Evolutionary conservation across 2,797 vertebrate species (phyloP).

Genomic region (Botia almorhae): DNA sequence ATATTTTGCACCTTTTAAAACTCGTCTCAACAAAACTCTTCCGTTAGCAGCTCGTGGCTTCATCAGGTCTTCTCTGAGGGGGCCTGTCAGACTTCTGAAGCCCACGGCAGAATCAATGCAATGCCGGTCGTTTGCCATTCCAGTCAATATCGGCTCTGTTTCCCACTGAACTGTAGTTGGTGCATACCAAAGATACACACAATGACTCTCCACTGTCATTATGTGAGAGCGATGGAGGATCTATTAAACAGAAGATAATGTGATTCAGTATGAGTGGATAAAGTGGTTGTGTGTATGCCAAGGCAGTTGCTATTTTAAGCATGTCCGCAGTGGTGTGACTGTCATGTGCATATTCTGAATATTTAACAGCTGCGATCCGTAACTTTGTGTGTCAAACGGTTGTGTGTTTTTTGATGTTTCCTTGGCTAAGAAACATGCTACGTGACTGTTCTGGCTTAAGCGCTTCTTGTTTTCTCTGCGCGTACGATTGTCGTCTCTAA

Average conservation of each 20-base stretch:
- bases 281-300: conserved; percentile 34
- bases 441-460: too few relatives aligned
- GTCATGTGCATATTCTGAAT: too few relatives aligned
- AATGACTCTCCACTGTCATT: conserved; percentile 55
- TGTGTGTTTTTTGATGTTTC: background rate
- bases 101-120: conserved; percentile 71
- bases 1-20: background rate
- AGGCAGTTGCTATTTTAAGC: conserved; percentile 37
- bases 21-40: conserved; percentile 16
- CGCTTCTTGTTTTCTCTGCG: too few relatives aligned
- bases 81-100: conserved; percentile 43
- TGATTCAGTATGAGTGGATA: conserved; percentile 51
- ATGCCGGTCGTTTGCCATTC: conserved; percentile 76
- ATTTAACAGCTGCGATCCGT: too few relatives aligned
- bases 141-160: conserved; percentile 66
- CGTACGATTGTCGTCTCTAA: conserved; percentile 15
- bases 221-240: conserved; percentile 49
- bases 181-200: conserved; percentile 53
- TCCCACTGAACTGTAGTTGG: conserved; percentile 62
- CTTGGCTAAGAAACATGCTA: too few relatives aligned
- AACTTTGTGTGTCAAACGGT: background rate
- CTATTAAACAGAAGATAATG: conserved; percentile 57
- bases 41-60: conserved; percentile 30
- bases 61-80: conserved; percentile 17
- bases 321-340: conserved; percentile 1